Evolutionary conservation across 2,888 invertebrate genomes (phyloP).

Genomic region (Willowsia nigromaculata): DNA sequence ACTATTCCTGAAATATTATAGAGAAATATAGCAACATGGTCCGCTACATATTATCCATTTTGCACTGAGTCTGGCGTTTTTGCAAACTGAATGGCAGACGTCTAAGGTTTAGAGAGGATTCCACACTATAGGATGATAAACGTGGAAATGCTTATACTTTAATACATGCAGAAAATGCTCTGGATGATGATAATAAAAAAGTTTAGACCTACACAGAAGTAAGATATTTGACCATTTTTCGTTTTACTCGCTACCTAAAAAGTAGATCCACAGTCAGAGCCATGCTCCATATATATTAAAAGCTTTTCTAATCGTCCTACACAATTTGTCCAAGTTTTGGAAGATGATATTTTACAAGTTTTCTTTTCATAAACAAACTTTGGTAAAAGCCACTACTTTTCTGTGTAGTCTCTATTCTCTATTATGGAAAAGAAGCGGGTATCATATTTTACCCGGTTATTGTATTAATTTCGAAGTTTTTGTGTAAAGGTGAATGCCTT

Average conservation of each 20-base stretch:
- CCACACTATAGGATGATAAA: background rate
- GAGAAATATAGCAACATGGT: constrained; percentile 17
- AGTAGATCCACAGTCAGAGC: background rate
- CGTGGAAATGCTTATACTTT: background rate
- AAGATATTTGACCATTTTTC: background rate
- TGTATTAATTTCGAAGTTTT: constrained; percentile 5
- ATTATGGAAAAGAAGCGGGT: background rate
- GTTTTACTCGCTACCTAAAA: background rate
- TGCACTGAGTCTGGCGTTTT: constrained; percentile 20
- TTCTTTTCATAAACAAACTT: constrained; percentile 26
- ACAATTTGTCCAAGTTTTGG: background rate
- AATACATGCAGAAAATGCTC: background rate
- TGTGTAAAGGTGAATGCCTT: background rate
- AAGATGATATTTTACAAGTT: constrained; percentile 9
- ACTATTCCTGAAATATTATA: background rate
- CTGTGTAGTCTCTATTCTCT: background rate
- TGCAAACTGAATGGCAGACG: constrained; percentile 32
- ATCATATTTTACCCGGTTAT: background rate
- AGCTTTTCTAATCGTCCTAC: too few relatives aligned
- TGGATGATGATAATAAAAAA: constrained; percentile 11
- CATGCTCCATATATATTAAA: background rate
- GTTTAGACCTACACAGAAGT: background rate
- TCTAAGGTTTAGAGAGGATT: too few relatives aligned
- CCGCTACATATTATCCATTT: background rate
- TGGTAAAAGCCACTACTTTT: background rate